Base-by-base conservation (phyloP, 2,113 vertebrate genomes). In the Oncorhynchus clarkii region DNA sequence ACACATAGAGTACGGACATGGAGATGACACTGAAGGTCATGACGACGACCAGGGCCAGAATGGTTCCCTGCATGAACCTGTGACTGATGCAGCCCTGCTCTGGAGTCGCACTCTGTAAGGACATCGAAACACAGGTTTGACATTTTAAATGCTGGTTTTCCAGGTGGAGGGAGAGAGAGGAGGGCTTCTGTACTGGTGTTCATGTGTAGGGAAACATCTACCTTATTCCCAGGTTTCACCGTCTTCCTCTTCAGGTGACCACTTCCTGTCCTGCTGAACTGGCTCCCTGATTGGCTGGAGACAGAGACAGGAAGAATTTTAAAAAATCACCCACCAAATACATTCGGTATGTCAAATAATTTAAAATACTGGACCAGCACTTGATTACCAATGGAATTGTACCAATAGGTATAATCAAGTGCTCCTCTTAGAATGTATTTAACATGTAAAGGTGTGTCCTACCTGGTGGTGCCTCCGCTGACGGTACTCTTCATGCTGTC, bases 11-110 rank as follows among this genome's bases (percentile, higher is more conserved):
- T 0, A 97, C 94, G 67, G 97, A 98, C 97, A 99, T 99, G 88
- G 97, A 98, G 85, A 99, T 96, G 82, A 99, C 96, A 7, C 98
- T 99, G 95, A 99, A 99, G 4, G 97, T 96, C 98, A 99, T 99
- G 87, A 99, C 95, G 76, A 99, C 88, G 78, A 99, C 96, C 76
- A 99, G 91, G 6, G 97, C 97, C 2, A 99, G 93, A 89, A 99
- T 97, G 88, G 95, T 95, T 18, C 95, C 98, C 85, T 99, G 97
- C 66, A 99, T 92, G 89, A 99, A 97, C 82, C 89, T 95, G 73
- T 96, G 97, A 90, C 96, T 97, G 90, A 98, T 93, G 84, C 98
- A 99, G 70, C 96, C 92, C 77, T 95, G 96, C 73, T 98, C 95
- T 66, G 88, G 78, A 67, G 76, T 22, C 0, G 82, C 78, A 74